Evolutionary conservation across 2,888 invertebrate species (phyloP), one percentile per base, ranked within the genome.

Genomic region (Macrosiphum euphorbiae): DNA sequence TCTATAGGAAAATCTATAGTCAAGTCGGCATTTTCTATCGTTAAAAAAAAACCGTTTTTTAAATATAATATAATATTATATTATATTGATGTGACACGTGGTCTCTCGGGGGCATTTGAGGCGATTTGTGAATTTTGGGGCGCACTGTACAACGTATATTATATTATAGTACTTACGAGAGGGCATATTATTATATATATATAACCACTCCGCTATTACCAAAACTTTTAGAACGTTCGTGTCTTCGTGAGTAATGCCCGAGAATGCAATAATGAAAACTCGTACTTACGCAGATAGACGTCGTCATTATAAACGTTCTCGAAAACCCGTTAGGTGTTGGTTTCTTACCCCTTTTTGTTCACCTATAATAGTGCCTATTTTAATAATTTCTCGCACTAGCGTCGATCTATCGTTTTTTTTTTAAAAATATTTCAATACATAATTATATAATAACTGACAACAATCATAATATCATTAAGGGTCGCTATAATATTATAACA

Each of bases 231-330:
- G 3, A 88, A 88, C 55, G 26, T 85, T 44, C 24, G 85, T 78
- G 78, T 35, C 35, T 78, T 78, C 35, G 35, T 35, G 78, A 78
- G 78, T 78, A 78, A 78, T 78, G 78, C 26, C 44, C 44, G 85
- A 85, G 44, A 85, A 85, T 44, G 85, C 28, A 85, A 85, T 85
- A 85, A 85, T 44, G 44, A 44, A 85, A 85, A 85, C 35, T 78
- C 35, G 67, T 67, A 67, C 67, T 67, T 67, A 67, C n/a, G n/a
- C 78, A 78, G 35, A 78, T 20, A 35, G 35, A 35, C 78, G 35
- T 78, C 78, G 35, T 78, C 78, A 35, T 78, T 78, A 35, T 35
- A 78, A 47, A 78, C 78, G 35, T 35, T 78, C 35, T 78, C 78
- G 26, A 78, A 78, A 35, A 78, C 20, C 35, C 78, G 8, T 20